These are phyloP conservation scores for Asarcornis scutulata DNA, from an alignment of 2,113 vertebrate genomes.

Conservation along the genomic window DNA sequence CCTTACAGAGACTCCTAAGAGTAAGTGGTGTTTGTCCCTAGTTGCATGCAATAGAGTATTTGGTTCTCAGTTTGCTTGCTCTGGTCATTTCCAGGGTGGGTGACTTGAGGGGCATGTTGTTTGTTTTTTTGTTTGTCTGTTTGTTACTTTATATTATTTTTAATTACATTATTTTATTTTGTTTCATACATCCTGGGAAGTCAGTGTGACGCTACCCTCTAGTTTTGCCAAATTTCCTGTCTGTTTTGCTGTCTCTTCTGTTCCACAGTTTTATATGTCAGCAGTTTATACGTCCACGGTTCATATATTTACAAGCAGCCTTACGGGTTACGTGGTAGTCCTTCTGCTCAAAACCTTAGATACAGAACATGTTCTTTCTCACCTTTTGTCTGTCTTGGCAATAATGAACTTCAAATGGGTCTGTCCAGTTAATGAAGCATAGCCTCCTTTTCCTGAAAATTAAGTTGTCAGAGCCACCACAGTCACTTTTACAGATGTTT, in stretches of 20 bases:
- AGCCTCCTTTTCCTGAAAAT: conserved; percentile 8
- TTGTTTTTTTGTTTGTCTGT: neutral
- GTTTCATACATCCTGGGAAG: neutral
- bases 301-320: neutral
- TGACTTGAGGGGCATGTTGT: too few species aligned
- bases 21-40: neutral
- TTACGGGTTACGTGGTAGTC: neutral
- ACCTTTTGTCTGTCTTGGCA: neutral
- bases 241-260: conserved; percentile 3
- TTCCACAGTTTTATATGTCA: neutral
- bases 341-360: neutral
- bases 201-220: neutral
- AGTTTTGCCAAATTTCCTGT: conserved; percentile 2
- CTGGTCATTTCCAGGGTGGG: neutral
- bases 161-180: neutral
- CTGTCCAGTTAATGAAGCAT: conserved; percentile 50
- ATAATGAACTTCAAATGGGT: conserved; percentile 21
- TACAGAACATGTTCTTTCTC: neutral
- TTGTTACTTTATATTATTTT: neutral
- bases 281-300: too few species aligned
- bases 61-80: neutral
- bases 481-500: conserved; percentile 53
- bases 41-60: neutral
- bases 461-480: neutral
- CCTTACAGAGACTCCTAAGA: neutral